Evolutionary conservation across 2,797 vertebrate genomes (phyloP).

Genomic region (Enteromius trimaculatus): DNA sequence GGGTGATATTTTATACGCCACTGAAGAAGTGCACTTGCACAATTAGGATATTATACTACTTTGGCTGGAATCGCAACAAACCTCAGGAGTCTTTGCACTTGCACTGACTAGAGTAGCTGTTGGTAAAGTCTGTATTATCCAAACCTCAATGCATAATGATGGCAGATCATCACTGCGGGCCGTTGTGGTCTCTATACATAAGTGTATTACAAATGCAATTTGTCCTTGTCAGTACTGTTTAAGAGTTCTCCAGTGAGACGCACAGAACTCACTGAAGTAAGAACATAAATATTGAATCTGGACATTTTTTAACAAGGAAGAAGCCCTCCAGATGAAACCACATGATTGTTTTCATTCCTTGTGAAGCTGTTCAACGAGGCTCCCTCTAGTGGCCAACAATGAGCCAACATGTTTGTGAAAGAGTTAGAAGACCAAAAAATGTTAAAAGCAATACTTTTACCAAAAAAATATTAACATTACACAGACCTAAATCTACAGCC

Average conservation of each 20-base stretch:
- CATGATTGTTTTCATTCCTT: constrained; percentile 38
- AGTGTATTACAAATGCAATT: constrained; percentile 51
- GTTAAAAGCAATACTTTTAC: background rate
- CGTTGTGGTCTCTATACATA: constrained; percentile 38
- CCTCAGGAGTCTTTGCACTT: constrained; percentile 61
- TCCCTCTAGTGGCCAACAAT: constrained; percentile 61
- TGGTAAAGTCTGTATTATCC: constrained; percentile 45
- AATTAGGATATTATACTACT: constrained; percentile 66
- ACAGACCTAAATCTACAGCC: background rate
- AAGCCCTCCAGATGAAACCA: constrained; percentile 27
- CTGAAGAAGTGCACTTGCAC: constrained; percentile 48
- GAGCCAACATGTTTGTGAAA: background rate
- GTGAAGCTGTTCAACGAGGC: constrained; percentile 29
- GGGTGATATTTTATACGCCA: constrained; percentile 58
- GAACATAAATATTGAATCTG: constrained; percentile 49
- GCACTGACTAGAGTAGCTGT: constrained; percentile 55
- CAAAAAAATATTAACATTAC: background rate
- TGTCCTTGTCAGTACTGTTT: constrained; percentile 53
- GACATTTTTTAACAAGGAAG: constrained; percentile 28
- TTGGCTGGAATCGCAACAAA: constrained; percentile 65
- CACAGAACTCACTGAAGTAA: constrained; percentile 18
- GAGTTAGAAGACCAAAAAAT: background rate
- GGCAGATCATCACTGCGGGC: constrained; percentile 34
- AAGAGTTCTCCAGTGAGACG: constrained; percentile 35
- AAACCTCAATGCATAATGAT: constrained; percentile 49